These are phyloP conservation scores for Thyatira batis DNA, from an alignment of 2,888 invertebrate species.

Conservation along the genomic window DNA sequence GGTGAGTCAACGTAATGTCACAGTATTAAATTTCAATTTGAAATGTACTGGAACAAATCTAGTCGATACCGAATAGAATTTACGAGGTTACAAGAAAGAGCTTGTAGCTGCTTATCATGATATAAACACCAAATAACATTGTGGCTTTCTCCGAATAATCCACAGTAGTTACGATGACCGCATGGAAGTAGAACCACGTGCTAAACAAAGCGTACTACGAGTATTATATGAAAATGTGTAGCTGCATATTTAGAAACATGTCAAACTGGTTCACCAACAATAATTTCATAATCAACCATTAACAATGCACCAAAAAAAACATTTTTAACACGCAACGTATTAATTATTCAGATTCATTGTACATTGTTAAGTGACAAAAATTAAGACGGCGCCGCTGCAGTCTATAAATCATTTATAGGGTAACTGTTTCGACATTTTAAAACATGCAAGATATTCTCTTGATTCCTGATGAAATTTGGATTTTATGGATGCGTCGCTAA, in stretches of 20 bases:
- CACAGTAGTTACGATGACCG: constrained; percentile 13
- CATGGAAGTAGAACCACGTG: constrained; percentile 5
- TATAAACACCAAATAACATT: constrained; percentile 49
- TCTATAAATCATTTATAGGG: constrained; percentile 75
- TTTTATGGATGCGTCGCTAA: constrained; percentile 48
- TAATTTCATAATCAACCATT: constrained; percentile 31
- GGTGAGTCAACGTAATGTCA: constrained; percentile 63
- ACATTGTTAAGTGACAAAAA: constrained; percentile 67
- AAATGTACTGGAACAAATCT: constrained; percentile 61
- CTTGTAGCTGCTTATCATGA: constrained; percentile 57
- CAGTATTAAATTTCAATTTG: constrained; percentile 68
- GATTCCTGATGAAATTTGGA: constrained; percentile 28
- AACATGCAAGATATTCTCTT: constrained; percentile 63
- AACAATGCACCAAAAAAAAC: constrained; percentile 24
- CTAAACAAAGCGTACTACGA: constrained; percentile 17
- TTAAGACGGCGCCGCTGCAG: constrained; percentile 57
- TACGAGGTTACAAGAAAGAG: constrained; percentile 61
- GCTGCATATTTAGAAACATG: not conserved
- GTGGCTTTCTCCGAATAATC: constrained; percentile 55
- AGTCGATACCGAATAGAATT: constrained; percentile 58
- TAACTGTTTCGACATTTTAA: constrained; percentile 62
- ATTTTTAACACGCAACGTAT: constrained; percentile 42
- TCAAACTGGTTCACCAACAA: not conserved
- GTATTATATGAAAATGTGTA: not conserved
- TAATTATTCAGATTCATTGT: constrained; percentile 63